Conservation (phyloP, 1,140 invertebrate genomes). For the Drosophila repletoides region DNA sequence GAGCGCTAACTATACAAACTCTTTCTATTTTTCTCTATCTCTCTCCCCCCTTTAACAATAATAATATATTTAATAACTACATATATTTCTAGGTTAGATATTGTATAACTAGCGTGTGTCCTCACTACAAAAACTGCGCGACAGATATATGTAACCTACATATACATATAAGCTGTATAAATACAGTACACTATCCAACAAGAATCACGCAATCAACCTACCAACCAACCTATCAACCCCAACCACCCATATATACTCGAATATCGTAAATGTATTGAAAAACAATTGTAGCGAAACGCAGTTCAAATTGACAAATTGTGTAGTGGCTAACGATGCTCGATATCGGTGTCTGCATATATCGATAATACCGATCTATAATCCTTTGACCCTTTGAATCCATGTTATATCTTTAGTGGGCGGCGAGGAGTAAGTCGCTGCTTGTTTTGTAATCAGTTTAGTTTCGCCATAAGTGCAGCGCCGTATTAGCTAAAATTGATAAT, state of each 20-base stretch:
- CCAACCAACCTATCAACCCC: conserved; percentile 15
- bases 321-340: conserved; percentile 2
- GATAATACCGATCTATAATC: background rate
- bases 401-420: conserved; percentile 73
- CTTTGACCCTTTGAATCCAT: conserved; percentile 24
- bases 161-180: conserved; percentile 30
- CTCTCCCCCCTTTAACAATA: conserved; percentile 44
- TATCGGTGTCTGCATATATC: conserved; percentile 2
- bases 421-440: conserved; percentile 31
- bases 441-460: conserved; percentile 54
- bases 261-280: no score
- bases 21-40: conserved; percentile 77
- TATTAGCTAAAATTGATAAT: conserved; percentile 37
- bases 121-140: conserved; percentile 30
- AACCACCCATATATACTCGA: conserved; percentile 19
- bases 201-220: conserved; percentile 33
- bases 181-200: conserved; percentile 26
- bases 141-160: conserved; percentile 33
- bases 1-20: conserved; percentile 71
- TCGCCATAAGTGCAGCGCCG: conserved; percentile 38
- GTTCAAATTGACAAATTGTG: background rate
- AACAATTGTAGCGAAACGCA: background rate
- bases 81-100: conserved; percentile 77
- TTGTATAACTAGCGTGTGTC: conserved; percentile 67
- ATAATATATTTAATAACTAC: conserved; percentile 56